Evolutionary conservation across 2,888 invertebrate genomes (phyloP).

Genomic region (Protonemura montana): DNA sequence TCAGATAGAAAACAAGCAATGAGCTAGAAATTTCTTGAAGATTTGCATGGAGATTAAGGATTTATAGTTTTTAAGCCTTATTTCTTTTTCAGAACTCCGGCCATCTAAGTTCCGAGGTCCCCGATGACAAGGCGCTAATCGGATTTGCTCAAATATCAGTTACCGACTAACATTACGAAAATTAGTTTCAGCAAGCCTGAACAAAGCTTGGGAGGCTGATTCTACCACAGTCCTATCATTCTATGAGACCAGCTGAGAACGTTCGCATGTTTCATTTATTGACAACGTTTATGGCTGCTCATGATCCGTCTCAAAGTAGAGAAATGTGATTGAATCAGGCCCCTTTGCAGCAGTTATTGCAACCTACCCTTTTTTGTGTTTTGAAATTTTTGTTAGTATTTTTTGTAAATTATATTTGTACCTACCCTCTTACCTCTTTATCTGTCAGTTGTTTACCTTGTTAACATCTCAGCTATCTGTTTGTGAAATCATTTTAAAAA

Average conservation of each 20-base stretch:
- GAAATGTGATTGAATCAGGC: too few relatives aligned
- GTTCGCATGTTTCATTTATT: too few relatives aligned
- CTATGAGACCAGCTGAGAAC: neutral
- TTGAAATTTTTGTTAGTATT: neutral
- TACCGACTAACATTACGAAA: constrained; percentile 70
- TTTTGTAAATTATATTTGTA: neutral
- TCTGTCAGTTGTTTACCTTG: neutral
- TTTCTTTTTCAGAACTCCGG: constrained; percentile 68
- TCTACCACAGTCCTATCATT: neutral
- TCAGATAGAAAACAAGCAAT: too few relatives aligned
- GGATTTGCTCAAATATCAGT: constrained; percentile 98
- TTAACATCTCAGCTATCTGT: neutral
- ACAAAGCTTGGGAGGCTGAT: neutral
- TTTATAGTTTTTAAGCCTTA: too few relatives aligned
- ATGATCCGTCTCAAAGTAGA: too few relatives aligned
- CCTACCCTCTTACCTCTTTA: neutral
- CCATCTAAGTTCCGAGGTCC: constrained; percentile 76
- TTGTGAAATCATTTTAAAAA: neutral
- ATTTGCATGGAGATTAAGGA: too few relatives aligned
- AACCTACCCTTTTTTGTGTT: neutral
- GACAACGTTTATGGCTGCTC: too few relatives aligned
- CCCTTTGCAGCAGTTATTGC: neutral
- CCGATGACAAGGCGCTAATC: constrained; percentile 93
- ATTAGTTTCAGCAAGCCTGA: neutral
- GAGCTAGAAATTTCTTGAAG: too few relatives aligned